phyloP scores from a whole-genome alignment of 1,140 invertebrate species.

The Andricus grossulariae region DNA sequence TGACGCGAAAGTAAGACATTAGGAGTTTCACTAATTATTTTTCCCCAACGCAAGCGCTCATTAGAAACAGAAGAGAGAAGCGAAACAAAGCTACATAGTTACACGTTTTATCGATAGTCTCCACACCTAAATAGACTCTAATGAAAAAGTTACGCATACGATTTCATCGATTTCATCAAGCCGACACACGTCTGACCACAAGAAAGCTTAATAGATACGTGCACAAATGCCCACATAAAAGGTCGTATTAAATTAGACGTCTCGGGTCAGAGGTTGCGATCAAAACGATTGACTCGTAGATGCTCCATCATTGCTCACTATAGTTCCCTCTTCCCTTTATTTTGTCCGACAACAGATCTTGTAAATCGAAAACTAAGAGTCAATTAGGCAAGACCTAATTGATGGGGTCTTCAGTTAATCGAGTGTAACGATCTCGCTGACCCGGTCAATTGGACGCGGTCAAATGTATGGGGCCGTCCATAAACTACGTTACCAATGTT shows the following conservation, averaged over 20 bases:
- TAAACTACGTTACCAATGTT: not conserved
- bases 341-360: not conserved
- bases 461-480: not conserved
- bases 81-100: too few relatives aligned
- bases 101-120: too few relatives aligned
- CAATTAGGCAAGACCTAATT: conserved; percentile 2
- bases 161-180: too few relatives aligned
- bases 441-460: not conserved
- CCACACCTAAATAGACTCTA: too few relatives aligned
- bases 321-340: not conserved
- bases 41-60: too few relatives aligned
- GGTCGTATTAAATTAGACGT: not conserved
- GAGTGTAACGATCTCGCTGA: not conserved
- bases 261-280: not conserved
- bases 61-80: too few relatives aligned
- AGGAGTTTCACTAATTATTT: too few relatives aligned
- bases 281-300: not conserved
- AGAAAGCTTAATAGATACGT: too few relatives aligned
- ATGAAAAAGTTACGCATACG: too few relatives aligned
- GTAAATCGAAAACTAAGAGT: not conserved
- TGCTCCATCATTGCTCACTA: conserved; percentile 3
- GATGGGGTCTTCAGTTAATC: not conserved
- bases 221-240: not conserved
- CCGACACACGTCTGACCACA: too few relatives aligned
- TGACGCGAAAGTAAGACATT: too few relatives aligned